Conservation (phyloP, 2,888 invertebrate species). For the Eudemis profundana region DNA sequence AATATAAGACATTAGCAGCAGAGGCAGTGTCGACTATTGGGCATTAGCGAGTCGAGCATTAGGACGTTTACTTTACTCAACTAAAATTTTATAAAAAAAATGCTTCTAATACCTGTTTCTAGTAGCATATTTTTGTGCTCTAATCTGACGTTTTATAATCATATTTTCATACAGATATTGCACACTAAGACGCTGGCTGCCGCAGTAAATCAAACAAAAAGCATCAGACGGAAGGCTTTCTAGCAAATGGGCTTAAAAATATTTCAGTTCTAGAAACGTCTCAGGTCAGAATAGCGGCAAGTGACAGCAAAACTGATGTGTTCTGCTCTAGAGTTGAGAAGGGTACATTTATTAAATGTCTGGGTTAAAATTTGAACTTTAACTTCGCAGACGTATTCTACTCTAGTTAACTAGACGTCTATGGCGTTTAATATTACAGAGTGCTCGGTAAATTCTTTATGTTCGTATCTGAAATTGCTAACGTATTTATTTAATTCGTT, state of each 20-base stretch:
- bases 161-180: no score
- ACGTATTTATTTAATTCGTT: background rate
- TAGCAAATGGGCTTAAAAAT: slow-evolving; percentile 80
- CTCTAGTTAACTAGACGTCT: slow-evolving; percentile 3
- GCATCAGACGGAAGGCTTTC: slow-evolving; percentile 71
- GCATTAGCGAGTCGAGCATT: no score
- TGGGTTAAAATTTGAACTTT: slow-evolving; percentile 37
- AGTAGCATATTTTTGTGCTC: no score
- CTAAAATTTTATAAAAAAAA: no score
- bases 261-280: slow-evolving; percentile 81
- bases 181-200: background rate
- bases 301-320: slow-evolving; percentile 80
- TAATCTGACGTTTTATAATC: no score
- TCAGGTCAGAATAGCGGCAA: slow-evolving; percentile 77
- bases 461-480: background rate
- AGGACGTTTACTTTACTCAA: no score
- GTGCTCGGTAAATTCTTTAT: slow-evolving; percentile 11
- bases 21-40: no score
- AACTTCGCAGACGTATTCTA: slow-evolving; percentile 19
- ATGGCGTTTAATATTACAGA: slow-evolving; percentile 29
- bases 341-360: slow-evolving; percentile 75
- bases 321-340: slow-evolving; percentile 64
- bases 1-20: no score
- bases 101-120: no score
- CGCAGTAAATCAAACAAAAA: slow-evolving; percentile 18